phyloP scores from a whole-genome alignment of 1,140 invertebrate genomes.

The Eriocheir sinensis region DNA sequence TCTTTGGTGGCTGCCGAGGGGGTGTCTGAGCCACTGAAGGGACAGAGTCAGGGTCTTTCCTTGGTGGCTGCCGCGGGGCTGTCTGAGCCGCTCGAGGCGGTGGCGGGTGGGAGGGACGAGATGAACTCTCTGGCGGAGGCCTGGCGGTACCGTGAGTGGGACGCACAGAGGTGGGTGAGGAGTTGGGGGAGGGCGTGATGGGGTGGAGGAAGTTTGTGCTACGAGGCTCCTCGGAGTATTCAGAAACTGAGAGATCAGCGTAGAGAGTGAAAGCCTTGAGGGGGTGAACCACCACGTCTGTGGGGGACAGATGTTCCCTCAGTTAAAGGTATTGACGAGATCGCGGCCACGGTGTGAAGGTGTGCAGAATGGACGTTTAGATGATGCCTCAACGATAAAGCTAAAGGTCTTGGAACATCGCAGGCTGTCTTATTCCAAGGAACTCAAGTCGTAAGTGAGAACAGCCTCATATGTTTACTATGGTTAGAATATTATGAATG shows the following conservation, averaged over 20 bases:
- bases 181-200: slow-evolving; percentile 49
- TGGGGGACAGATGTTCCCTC: slow-evolving; percentile 71
- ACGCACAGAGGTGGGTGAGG: slow-evolving; percentile 55
- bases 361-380: slow-evolving; percentile 63
- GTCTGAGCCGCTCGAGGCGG: not conserved
- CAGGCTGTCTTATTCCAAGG: not conserved
- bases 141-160: not conserved
- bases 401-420: slow-evolving; percentile 23
- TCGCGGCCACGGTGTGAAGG: slow-evolving; percentile 15
- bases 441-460: no score
- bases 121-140: not conserved
- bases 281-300: slow-evolving; percentile 79
- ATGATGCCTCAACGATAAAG: slow-evolving; percentile 37
- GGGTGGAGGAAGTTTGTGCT: slow-evolving; percentile 42
- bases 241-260: slow-evolving; percentile 74
- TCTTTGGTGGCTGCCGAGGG: not conserved
- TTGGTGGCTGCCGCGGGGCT: no score
- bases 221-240: slow-evolving; percentile 73
- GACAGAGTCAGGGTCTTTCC: not conserved
- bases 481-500: no score
- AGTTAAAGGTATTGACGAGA: slow-evolving; percentile 49
- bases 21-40: not conserved
- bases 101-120: not conserved
- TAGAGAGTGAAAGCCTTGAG: slow-evolving; percentile 76
- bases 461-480: no score